phyloP scores from a whole-genome alignment of 2,888 invertebrate genomes.

The Ectobius pallidus region DNA sequence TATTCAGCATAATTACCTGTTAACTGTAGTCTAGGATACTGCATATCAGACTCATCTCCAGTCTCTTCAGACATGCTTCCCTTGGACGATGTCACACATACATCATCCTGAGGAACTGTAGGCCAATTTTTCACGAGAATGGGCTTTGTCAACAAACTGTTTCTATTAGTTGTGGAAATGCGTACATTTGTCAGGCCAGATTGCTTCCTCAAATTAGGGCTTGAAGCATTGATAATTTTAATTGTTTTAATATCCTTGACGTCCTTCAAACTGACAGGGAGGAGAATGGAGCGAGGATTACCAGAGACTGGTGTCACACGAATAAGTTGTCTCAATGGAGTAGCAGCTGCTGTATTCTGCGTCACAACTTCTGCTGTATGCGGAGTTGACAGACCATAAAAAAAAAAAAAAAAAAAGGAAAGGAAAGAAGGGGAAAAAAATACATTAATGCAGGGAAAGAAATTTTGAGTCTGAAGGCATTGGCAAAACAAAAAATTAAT shows the following conservation, averaged over 20 bases:
- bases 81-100: conserved; percentile 19
- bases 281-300: conserved; percentile 67
- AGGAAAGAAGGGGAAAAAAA: not conserved
- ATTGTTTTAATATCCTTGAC: conserved; percentile 74
- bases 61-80: conserved; percentile 48
- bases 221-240: conserved; percentile 72
- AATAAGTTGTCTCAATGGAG: conserved; percentile 40
- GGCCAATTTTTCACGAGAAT: conserved; percentile 24
- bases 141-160: not conserved
- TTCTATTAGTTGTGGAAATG: not conserved
- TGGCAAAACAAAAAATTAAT: too few species aligned
- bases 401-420: not conserved
- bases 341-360: not conserved
- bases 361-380: conserved; percentile 31
- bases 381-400: too few species aligned
- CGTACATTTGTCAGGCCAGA: not conserved
- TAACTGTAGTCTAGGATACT: conserved; percentile 71
- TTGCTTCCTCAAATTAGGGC: conserved; percentile 46
- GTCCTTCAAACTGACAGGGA: conserved; percentile 72
- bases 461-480: too few species aligned
- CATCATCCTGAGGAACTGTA: conserved; percentile 14
- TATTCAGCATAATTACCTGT: conserved; percentile 56
- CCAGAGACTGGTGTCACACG: conserved; percentile 54
- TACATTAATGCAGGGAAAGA: too few species aligned
- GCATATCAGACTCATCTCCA: conserved; percentile 51